Conservation (phyloP, 2,888 invertebrate genomes). For the Ormyrus rosae region DNA sequence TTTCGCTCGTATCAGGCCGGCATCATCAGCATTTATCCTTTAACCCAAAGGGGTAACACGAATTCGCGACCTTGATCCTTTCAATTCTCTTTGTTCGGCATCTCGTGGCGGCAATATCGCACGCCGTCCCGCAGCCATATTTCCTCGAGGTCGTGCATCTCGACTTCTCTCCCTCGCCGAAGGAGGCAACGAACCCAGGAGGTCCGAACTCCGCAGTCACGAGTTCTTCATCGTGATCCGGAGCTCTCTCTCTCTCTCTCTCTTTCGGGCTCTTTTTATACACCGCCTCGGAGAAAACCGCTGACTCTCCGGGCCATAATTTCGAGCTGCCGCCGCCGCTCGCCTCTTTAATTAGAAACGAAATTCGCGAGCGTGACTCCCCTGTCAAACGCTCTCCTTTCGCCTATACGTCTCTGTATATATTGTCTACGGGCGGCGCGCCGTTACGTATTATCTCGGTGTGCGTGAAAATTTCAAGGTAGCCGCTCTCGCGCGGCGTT, state of each 20-base stretch:
- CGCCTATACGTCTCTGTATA: no score
- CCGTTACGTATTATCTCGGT: no score
- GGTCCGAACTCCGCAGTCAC: constrained; percentile 33
- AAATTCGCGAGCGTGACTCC: no score
- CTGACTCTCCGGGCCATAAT: not conserved
- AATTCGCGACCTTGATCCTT: not conserved
- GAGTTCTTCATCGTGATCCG: constrained; percentile 34
- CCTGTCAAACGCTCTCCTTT: no score
- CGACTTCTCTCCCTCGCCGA: not conserved
- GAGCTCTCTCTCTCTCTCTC: not conserved
- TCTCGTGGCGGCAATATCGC: no score
- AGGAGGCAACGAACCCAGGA: constrained; percentile 20
- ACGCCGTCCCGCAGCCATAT: not conserved
- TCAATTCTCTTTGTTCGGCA: not conserved
- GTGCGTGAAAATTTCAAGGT: no score
- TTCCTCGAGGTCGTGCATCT: constrained; percentile 3
- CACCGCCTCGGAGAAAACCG: not conserved
- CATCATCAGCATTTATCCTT: not conserved
- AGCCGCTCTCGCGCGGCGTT: no score
- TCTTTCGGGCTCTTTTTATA: not conserved
- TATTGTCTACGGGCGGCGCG: no score
- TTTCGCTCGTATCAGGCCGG: no score
- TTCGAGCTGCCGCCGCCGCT: no score
- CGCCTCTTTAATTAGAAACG: no score
- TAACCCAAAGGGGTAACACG: no score